phyloP scores from a whole-genome alignment of 1,140 invertebrate species.

The Radopholus similis region DNA sequence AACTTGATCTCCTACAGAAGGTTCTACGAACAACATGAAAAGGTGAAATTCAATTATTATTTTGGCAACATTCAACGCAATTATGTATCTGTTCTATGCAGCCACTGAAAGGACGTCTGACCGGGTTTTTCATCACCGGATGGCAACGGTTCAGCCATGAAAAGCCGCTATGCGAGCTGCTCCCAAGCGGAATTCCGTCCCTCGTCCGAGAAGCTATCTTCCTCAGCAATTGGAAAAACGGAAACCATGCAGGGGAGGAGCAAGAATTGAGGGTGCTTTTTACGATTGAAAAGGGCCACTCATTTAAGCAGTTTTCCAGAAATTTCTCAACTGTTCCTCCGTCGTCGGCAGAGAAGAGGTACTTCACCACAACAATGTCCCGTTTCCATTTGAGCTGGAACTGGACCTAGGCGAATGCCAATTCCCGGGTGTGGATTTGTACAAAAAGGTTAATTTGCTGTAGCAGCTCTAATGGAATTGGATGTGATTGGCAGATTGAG shows the following conservation, averaged over 20 bases:
- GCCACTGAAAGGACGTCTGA: conserved; percentile 20
- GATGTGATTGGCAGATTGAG: conserved; percentile 21
- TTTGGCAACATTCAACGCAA: conserved; percentile 1
- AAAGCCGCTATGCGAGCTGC: conserved; percentile 80
- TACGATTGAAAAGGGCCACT: neutral
- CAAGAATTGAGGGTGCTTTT: neutral
- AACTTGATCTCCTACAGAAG: conserved; percentile 44
- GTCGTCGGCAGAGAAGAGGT: neutral
- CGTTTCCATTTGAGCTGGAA: conserved; percentile 21
- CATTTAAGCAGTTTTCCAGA: conserved; percentile 3
- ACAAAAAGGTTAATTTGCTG: conserved; percentile 4
- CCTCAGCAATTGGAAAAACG: conserved; percentile 11
- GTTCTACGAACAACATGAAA: conserved; percentile 25
- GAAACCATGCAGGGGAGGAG: neutral
- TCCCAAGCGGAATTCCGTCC: conserved; percentile 74
- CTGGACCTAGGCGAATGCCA: conserved; percentile 9
- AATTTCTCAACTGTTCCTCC: conserved; percentile 11
- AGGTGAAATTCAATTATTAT: neutral
- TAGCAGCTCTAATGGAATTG: neutral
- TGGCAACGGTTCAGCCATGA: conserved; percentile 75
- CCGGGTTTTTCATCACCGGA: conserved; percentile 43
- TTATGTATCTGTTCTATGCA: conserved; percentile 20
- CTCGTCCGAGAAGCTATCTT: conserved; percentile 61
- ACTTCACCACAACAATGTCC: conserved; percentile 18
- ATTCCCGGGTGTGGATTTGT: conserved; percentile 26